Conservation (phyloP, 2,797 vertebrate species). For the Enteromius thamalakanensis region DNA sequence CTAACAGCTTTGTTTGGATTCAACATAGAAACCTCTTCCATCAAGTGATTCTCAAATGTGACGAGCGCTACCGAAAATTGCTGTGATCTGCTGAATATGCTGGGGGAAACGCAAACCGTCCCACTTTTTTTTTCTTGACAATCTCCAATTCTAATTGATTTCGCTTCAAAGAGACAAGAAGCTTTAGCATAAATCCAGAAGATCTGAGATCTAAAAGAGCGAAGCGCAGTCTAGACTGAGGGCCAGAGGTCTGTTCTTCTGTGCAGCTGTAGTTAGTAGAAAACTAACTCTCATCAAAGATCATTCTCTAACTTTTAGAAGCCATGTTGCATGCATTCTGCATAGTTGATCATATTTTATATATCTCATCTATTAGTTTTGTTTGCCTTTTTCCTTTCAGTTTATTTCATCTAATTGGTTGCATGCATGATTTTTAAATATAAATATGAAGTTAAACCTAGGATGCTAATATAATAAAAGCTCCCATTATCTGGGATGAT, state of each 20-base stretch:
- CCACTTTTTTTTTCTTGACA: constrained; percentile 32
- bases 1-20: constrained; percentile 37
- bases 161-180: constrained; percentile 28
- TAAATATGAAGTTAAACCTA: constrained; percentile 64
- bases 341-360: constrained; percentile 70
- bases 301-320: constrained; percentile 72
- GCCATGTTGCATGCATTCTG: constrained; percentile 75
- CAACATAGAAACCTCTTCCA: constrained; percentile 27
- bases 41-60: constrained; percentile 27
- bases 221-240: constrained; percentile 56
- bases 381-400: constrained; percentile 61
- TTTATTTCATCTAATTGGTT: constrained; percentile 66
- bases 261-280: constrained; percentile 68
- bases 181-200: constrained; percentile 35
- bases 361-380: constrained; percentile 59
- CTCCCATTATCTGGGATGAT: constrained; percentile 40
- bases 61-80: constrained; percentile 51
- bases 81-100: constrained; percentile 68
- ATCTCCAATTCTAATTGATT: constrained; percentile 40
- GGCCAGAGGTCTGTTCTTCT: constrained; percentile 63
- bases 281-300: constrained; percentile 80
- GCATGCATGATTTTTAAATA: constrained; percentile 71
- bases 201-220: constrained; percentile 48
- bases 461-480: constrained; percentile 53
- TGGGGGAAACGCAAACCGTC: constrained; percentile 16